Percentiles rank a stretch among this genome's conserved stretches.
phyloP scores from a whole-genome alignment of 2,113 vertebrate species.

The Phoxinus phoxinus region DNA sequence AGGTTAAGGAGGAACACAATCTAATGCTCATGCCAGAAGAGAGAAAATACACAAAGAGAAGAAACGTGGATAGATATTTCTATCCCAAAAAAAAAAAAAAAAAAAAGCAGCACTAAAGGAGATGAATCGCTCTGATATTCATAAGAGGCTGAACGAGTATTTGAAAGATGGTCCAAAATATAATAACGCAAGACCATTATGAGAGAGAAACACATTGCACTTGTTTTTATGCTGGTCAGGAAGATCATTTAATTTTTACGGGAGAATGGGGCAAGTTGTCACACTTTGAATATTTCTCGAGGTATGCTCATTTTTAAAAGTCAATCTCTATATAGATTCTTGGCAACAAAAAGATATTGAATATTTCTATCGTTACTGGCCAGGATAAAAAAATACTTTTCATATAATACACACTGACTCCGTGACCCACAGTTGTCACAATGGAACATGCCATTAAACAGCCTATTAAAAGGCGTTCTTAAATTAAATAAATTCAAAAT shows the following conservation, averaged over 20 bases:
- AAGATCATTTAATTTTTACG: background rate
- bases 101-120: background rate
- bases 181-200: background rate
- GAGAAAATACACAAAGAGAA: constrained; percentile 9
- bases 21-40: constrained; percentile 29
- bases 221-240: constrained; percentile 11
- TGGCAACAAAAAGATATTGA: background rate
- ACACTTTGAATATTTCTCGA: background rate
- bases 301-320: background rate
- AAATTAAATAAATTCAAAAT: background rate
- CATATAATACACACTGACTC: background rate
- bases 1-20: constrained; percentile 40
- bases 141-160: background rate
- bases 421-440: background rate
- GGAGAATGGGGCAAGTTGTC: background rate
- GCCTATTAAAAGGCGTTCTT: background rate
- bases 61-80: background rate
- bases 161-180: constrained; percentile 29
- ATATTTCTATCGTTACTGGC: background rate
- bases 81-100: background rate
- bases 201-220: background rate
- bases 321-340: background rate
- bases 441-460: background rate
- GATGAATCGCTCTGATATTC: background rate
- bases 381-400: background rate